Conservation (phyloP, 2,113 vertebrate species). For the Cebidichthys violaceus region DNA sequence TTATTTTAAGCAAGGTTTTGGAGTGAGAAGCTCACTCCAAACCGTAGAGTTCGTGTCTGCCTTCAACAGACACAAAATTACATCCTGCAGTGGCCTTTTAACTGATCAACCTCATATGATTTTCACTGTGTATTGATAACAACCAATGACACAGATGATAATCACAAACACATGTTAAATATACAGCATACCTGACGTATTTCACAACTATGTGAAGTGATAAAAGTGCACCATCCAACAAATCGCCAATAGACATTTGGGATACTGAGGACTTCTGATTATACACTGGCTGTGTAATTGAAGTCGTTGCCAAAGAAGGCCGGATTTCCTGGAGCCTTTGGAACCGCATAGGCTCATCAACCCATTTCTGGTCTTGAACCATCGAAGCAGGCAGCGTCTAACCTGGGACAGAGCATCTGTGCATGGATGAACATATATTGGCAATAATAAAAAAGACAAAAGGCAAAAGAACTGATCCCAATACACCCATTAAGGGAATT, state of each 20-base stretch:
- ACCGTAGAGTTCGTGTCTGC: no score
- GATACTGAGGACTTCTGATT: not conserved
- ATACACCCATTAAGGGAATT: conserved; percentile 1
- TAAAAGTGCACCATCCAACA: not conserved
- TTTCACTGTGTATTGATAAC: not conserved
- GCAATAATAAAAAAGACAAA: conserved; percentile 16
- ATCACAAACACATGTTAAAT: not conserved
- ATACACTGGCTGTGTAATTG: not conserved
- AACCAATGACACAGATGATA: not conserved
- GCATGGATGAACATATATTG: not conserved
- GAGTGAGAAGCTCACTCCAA: no score
- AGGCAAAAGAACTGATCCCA: conserved; percentile 27
- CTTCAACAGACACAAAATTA: not conserved
- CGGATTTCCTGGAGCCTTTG: not conserved
- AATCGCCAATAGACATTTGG: not conserved
- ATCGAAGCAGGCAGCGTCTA: not conserved
- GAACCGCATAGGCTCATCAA: not conserved
- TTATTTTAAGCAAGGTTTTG: no score
- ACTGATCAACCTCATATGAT: not conserved
- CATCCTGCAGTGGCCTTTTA: not conserved
- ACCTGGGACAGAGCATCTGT: not conserved
- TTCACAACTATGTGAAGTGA: not conserved
- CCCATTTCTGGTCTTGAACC: not conserved
- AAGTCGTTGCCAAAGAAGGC: not conserved
- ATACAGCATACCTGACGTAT: not conserved